Conservation (phyloP, 2,113 vertebrate genomes). For the Plecotus auritus region DNA sequence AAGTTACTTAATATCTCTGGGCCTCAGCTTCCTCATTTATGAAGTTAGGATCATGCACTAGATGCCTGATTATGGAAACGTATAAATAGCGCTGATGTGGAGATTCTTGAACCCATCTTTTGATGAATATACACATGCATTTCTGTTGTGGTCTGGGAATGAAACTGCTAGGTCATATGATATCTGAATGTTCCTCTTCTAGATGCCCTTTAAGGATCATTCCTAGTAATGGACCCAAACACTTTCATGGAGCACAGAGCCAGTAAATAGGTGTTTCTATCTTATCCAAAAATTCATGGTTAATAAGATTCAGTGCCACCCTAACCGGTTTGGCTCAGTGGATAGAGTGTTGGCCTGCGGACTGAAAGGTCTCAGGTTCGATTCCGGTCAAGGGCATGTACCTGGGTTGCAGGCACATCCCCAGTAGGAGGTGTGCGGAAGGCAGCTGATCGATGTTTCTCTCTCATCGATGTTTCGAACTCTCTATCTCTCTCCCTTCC, state of each 20-base stretch:
- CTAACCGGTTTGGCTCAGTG: no score
- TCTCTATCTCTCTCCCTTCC: no score
- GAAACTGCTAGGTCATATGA: background rate
- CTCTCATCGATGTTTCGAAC: no score
- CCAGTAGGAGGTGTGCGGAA: no score
- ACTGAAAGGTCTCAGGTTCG: no score
- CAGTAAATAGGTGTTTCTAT: background rate
- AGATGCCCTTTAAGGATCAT: background rate
- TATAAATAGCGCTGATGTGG: background rate
- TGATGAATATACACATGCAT: background rate
- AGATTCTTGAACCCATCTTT: background rate
- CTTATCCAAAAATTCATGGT: background rate
- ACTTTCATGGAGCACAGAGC: background rate
- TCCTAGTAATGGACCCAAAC: background rate
- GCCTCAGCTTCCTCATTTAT: background rate
- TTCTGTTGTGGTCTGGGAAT: background rate
- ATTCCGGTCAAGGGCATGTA: no score
- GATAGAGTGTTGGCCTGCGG: no score
- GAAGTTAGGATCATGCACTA: background rate
- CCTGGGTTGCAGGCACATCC: no score
- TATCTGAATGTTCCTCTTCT: background rate
- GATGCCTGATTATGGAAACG: background rate
- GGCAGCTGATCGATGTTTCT: no score
- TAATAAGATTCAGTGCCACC: background rate
- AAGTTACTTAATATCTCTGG: background rate